These are phyloP conservation scores for Frankliniella fusca DNA, from an alignment of 2,888 invertebrate species.

Conservation along the genomic window DNA sequence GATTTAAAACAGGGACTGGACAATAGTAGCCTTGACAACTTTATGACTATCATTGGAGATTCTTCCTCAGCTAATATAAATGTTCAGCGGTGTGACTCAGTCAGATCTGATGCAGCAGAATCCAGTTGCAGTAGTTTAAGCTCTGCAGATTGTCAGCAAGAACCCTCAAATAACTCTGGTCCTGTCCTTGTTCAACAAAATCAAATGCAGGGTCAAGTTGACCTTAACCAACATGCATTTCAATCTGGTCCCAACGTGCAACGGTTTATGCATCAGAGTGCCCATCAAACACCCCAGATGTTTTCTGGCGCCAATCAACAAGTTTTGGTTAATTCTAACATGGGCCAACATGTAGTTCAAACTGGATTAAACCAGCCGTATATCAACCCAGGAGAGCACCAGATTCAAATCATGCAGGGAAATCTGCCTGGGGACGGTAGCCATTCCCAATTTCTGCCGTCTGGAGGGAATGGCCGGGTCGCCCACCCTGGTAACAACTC, in stretches of 20 bases:
- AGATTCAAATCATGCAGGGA: slow-evolving; percentile 4
- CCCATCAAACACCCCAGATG: background rate
- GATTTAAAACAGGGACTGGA: slow-evolving; percentile 27
- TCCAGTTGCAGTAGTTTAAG: slow-evolving; percentile 49
- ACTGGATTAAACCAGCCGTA: background rate
- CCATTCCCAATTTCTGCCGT: background rate
- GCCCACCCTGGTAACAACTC: background rate
- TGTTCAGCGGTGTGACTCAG: slow-evolving; percentile 53
- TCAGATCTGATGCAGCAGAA: slow-evolving; percentile 57
- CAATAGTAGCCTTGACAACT: slow-evolving; percentile 11
- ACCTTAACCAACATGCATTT: slow-evolving; percentile 37
- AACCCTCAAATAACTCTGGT: background rate
- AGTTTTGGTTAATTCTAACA: background rate
- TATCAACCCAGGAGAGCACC: background rate
- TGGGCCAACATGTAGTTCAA: background rate
- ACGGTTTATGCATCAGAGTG: background rate
- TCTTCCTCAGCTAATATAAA: slow-evolving; percentile 32
- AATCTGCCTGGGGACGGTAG: background rate
- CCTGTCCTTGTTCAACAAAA: slow-evolving; percentile 39
- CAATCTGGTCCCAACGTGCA: background rate
- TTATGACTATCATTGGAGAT: slow-evolving; percentile 32
- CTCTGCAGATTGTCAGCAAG: slow-evolving; percentile 38
- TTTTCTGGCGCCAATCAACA: background rate
- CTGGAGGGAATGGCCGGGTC: background rate
- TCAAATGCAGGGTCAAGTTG: slow-evolving; percentile 38